Conservation (phyloP, 1,140 invertebrate species). For the Hyphantria cunea region DNA sequence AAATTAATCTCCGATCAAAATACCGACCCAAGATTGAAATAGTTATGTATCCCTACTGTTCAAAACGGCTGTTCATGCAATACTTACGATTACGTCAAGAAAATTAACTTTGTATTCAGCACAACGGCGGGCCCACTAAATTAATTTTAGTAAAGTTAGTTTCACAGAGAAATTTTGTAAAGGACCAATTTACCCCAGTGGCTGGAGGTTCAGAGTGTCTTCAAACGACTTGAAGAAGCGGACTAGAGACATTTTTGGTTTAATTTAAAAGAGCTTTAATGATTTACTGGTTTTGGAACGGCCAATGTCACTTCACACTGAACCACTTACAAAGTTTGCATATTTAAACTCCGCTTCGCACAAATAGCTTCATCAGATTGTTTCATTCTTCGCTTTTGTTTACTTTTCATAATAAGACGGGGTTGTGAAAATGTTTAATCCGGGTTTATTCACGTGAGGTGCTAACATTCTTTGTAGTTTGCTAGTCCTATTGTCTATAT, state of each 20-base stretch:
- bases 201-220: constrained; percentile 19
- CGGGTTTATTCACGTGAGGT: too few relatives aligned
- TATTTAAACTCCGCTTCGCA: constrained; percentile 16
- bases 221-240: constrained; percentile 26
- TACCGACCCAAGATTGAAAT: constrained; percentile 16
- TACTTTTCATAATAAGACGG: neutral
- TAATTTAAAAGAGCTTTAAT: constrained; percentile 29
- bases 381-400: constrained; percentile 7
- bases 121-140: constrained; percentile 33
- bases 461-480: too few relatives aligned
- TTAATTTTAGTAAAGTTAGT: constrained; percentile 39
- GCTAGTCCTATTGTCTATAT: too few relatives aligned
- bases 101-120: constrained; percentile 36
- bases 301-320: constrained; percentile 17
- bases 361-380: constrained; percentile 16
- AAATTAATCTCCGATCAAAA: constrained; percentile 3
- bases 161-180: constrained; percentile 25
- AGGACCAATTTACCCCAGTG: constrained; percentile 30
- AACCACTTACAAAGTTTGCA: constrained; percentile 25
- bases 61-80: constrained; percentile 30
- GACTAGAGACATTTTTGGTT: constrained; percentile 15
- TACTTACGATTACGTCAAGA: constrained; percentile 22
- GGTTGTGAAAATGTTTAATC: too few relatives aligned
- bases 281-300: constrained; percentile 17
- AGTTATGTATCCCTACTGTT: constrained; percentile 9